These are phyloP conservation scores for Drosophila littoralis DNA, from an alignment of 1,140 invertebrate genomes.

Conservation along the genomic window DNA sequence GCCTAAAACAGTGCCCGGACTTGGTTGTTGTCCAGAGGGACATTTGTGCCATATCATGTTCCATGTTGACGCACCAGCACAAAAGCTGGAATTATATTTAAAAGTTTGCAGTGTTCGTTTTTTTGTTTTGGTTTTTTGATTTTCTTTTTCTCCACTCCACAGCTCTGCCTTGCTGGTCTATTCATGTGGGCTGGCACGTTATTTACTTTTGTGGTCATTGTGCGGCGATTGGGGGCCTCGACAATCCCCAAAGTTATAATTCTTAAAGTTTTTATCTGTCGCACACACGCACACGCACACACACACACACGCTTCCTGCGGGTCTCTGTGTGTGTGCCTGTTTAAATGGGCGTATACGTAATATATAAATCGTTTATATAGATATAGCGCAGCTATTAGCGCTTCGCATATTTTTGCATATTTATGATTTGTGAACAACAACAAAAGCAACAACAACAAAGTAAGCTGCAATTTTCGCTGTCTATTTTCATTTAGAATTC, in stretches of 20 bases:
- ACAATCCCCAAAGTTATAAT: slow-evolving; percentile 81
- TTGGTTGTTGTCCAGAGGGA: slow-evolving; percentile 47
- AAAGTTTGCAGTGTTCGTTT: slow-evolving; percentile 48
- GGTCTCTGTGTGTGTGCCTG: slow-evolving; percentile 37
- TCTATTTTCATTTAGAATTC: slow-evolving; percentile 73
- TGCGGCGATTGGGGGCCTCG: slow-evolving; percentile 50
- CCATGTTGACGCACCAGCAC: slow-evolving; percentile 79
- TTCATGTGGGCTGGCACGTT: slow-evolving; percentile 54
- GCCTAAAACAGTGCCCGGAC: neutral
- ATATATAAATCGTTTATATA: slow-evolving; percentile 54
- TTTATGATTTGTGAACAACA: slow-evolving; percentile 75
- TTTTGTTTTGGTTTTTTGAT: slow-evolving; percentile 28
- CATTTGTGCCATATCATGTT: slow-evolving; percentile 74
- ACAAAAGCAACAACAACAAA: slow-evolving; percentile 32
- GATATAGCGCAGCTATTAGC: slow-evolving; percentile 31
- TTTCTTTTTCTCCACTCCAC: slow-evolving; percentile 8
- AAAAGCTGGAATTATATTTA: slow-evolving; percentile 81
- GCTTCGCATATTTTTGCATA: slow-evolving; percentile 56
- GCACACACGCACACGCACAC: slow-evolving; percentile 36
- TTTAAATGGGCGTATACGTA: slow-evolving; percentile 72
- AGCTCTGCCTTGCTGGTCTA: slow-evolving; percentile 1
- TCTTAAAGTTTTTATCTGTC: slow-evolving; percentile 79
- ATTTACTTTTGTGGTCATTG: slow-evolving; percentile 82
- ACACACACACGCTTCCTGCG: neutral
- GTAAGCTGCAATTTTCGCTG: slow-evolving; percentile 42